phyloP scores from a whole-genome alignment of 1,140 invertebrate genomes.

The Bombus confusus region DNA sequence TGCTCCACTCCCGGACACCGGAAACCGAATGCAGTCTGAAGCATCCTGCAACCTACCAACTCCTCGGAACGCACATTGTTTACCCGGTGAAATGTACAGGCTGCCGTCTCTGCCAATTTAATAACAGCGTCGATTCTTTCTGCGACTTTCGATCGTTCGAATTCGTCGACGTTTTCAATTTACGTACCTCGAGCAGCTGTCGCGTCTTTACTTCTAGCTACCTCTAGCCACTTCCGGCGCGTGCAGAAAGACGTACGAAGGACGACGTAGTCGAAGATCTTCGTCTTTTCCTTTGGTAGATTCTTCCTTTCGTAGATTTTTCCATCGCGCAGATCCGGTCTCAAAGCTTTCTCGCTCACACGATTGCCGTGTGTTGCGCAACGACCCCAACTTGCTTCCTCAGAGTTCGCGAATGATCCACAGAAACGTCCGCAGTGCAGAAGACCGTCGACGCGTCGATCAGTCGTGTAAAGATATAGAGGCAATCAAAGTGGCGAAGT shows the following conservation, averaged over 20 bases:
- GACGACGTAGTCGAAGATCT: neutral
- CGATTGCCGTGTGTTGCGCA: neutral
- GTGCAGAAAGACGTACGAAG: too few relatives aligned
- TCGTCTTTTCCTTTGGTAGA: neutral
- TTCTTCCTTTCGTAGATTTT: neutral
- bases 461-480: too few relatives aligned
- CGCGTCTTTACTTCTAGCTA: too few relatives aligned
- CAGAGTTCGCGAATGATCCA: neutral
- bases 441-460: neutral
- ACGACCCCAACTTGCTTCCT: neutral
- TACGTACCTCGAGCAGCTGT: neutral
- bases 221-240: too few relatives aligned
- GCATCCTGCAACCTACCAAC: slow-evolving; percentile 1
- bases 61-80: slow-evolving; percentile 21
- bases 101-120: neutral
- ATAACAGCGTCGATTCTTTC: slow-evolving; percentile 1
- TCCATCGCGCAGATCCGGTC: neutral
- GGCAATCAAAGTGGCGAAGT: too few relatives aligned
- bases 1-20: slow-evolving; percentile 5
- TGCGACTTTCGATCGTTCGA: neutral
- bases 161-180: neutral
- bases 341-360: neutral
- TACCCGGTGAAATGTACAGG: neutral
- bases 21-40: slow-evolving; percentile 40
- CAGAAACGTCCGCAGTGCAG: neutral